Evolutionary conservation across 2,797 vertebrate genomes (phyloP), one percentile per base, ranked within the genome.

Genomic region (Pterois miles): DNA sequence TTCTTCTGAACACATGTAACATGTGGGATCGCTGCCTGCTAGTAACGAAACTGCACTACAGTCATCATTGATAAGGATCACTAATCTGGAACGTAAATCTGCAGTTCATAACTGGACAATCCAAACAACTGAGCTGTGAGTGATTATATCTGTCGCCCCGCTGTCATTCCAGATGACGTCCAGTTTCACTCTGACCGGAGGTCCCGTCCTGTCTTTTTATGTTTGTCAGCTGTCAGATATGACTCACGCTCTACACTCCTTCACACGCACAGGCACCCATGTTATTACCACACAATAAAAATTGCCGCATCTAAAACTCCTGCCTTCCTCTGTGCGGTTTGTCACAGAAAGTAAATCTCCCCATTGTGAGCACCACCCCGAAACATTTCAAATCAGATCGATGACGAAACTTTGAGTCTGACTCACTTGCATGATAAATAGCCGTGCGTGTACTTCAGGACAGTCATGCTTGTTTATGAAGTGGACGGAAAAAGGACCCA

Each of bases 401-500:
- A n/a, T 89, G 88, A 88, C 63, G 72, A 89, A 89, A 90, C 78
- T 50, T 54, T 56, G 6, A 8, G 53, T 36, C 71, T 81, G 88
- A 92, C 87, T 91, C 85, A 80, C 71, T 80, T 5, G 6, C 57
- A 85, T 89, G 89, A 91, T 89, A 79, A 86, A 91, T 82, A 64
- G 79, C 64, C 5, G 8, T 77, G 82, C 54, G 25, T 78, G 88
- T 86, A 68, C 82, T 90, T 78, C 69, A 76, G 89, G 89, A 90
- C 89, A 82, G 81, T 89, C 85, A 60, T 80, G 85, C 86, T 82
- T 91, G 90, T 92, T 92, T 89, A 89, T 89, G 85, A 72, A 90
- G 87, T 84, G 89, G 72, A 86, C 72, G 53, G 81, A 86, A 88
- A 91, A 85, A 90, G 78, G 91, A 91, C 90, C 80, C 93, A 94